Evolutionary conservation across 2,888 invertebrate genomes (phyloP).

Genomic region (Hemithea aestivaria): DNA sequence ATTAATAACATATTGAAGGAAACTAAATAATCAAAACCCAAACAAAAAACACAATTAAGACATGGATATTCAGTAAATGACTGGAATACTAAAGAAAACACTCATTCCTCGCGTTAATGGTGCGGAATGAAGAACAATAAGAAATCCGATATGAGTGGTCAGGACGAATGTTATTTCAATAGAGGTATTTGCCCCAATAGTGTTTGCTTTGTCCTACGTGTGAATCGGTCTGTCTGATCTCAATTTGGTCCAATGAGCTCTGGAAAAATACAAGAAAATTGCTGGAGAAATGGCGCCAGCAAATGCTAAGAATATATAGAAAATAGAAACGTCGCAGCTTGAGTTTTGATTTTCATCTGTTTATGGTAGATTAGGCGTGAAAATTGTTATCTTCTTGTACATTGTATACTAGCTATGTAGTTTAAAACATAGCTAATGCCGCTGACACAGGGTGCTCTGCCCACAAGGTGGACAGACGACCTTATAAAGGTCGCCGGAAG

Average conservation of each 20-base stretch:
- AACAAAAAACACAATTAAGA: slow-evolving; percentile 10
- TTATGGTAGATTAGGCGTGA: too few relatives aligned
- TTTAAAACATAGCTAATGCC: too few relatives aligned
- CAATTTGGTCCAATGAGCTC: slow-evolving; percentile 39
- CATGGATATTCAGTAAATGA: slow-evolving; percentile 8
- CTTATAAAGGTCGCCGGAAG: too few relatives aligned
- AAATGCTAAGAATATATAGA: slow-evolving; percentile 32
- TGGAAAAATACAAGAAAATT: slow-evolving; percentile 42
- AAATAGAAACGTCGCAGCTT: slow-evolving; percentile 1
- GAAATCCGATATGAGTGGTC: slow-evolving; percentile 73
- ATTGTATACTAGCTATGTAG: too few relatives aligned
- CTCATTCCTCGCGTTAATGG: slow-evolving; percentile 60
- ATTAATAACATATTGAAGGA: too few relatives aligned
- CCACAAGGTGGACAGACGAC: too few relatives aligned
- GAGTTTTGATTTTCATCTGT: neutral
- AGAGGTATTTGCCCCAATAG: slow-evolving; percentile 27
- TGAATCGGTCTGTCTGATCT: slow-evolving; percentile 40
- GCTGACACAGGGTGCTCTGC: too few relatives aligned
- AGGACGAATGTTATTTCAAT: slow-evolving; percentile 65
- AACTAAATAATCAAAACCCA: too few relatives aligned
- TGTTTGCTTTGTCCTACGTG: slow-evolving; percentile 61
- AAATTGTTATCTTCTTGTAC: too few relatives aligned
- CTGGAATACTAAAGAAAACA: slow-evolving; percentile 33
- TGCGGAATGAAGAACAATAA: slow-evolving; percentile 66
- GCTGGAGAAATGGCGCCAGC: slow-evolving; percentile 36